A percentile compares a stretch with the other conserved stretches of the same genome.
Evolutionary conservation across 2,888 invertebrate species (phyloP).

Genomic region (Erebia aethiops): DNA sequence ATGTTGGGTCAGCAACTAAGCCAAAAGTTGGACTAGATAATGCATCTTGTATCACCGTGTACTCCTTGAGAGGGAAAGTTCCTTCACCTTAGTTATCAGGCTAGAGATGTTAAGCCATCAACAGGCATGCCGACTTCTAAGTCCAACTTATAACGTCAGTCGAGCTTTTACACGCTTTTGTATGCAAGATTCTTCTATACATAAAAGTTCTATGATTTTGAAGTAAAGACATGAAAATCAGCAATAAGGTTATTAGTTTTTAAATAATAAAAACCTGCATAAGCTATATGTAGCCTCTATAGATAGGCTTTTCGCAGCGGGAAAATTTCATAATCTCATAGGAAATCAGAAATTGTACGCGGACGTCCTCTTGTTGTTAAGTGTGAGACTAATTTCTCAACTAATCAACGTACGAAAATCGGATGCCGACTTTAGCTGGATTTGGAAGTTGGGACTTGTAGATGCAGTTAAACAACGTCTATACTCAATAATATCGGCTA

Average conservation of each 20-base stretch:
- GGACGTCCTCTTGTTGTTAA: too few relatives aligned
- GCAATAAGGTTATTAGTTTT: too few relatives aligned
- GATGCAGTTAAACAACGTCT: conserved; percentile 48
- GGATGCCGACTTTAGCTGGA: background rate
- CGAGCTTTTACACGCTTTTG: background rate
- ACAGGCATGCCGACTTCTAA: conserved; percentile 25
- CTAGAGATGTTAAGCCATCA: conserved; percentile 39
- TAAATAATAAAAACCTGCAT: too few relatives aligned
- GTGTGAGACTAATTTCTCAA: too few relatives aligned
- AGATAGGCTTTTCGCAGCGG: too few relatives aligned
- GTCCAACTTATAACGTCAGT: conserved; percentile 37
- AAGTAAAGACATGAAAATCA: too few relatives aligned
- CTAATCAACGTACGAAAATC: background rate
- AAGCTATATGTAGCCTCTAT: too few relatives aligned
- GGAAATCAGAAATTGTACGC: too few relatives aligned
- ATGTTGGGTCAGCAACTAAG: too few relatives aligned
- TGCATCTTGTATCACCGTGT: conserved; percentile 61
- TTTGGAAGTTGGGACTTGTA: background rate
- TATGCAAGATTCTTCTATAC: too few relatives aligned
- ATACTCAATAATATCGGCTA: conserved; percentile 44
- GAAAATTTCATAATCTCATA: too few relatives aligned
- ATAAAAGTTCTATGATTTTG: too few relatives aligned
- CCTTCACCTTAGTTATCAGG: conserved; percentile 61
- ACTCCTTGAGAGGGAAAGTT: conserved; percentile 44
- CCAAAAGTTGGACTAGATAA: conserved; percentile 37